Conservation (phyloP, 2,113 vertebrate species). For the Cygnus buccinator region DNA sequence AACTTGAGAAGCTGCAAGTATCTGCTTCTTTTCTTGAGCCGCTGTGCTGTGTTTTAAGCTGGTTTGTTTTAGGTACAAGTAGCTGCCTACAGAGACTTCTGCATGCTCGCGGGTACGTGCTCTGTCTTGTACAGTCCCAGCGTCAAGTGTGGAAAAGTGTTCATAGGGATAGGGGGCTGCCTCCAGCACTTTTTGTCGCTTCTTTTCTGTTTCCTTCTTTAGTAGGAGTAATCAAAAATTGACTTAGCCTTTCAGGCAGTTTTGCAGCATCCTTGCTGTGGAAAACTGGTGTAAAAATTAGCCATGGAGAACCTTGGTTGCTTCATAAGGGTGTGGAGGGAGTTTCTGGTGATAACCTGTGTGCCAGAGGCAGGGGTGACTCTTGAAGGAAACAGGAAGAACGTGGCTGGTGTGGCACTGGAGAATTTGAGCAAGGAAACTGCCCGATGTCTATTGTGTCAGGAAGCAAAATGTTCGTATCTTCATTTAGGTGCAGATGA, state of each 20-base stretch:
- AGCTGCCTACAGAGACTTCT: not conserved
- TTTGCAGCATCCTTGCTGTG: not conserved
- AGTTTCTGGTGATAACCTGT: not conserved
- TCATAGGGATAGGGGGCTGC: not conserved
- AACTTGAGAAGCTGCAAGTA: not conserved
- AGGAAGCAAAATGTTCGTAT: not conserved
- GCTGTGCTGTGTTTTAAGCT: not conserved
- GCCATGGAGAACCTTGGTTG: not conserved
- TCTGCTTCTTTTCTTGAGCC: not conserved
- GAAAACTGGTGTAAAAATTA: not conserved
- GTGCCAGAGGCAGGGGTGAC: not conserved
- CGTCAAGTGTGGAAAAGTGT: not conserved
- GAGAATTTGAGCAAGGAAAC: not conserved
- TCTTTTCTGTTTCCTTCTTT: not conserved
- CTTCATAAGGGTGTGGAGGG: not conserved
- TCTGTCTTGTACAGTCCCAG: not conserved
- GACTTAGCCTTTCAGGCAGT: not conserved
- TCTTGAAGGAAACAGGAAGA: not conserved
- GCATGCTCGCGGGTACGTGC: rapidly evolving
- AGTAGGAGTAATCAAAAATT: not conserved
- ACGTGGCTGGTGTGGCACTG: not conserved
- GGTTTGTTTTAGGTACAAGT: not conserved
- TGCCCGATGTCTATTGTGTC: not conserved
- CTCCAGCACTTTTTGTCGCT: not conserved
- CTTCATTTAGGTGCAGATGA: not conserved